These are phyloP conservation scores for Yponomeuta sedellus DNA, from an alignment of 2,888 invertebrate genomes.

Conservation along the genomic window DNA sequence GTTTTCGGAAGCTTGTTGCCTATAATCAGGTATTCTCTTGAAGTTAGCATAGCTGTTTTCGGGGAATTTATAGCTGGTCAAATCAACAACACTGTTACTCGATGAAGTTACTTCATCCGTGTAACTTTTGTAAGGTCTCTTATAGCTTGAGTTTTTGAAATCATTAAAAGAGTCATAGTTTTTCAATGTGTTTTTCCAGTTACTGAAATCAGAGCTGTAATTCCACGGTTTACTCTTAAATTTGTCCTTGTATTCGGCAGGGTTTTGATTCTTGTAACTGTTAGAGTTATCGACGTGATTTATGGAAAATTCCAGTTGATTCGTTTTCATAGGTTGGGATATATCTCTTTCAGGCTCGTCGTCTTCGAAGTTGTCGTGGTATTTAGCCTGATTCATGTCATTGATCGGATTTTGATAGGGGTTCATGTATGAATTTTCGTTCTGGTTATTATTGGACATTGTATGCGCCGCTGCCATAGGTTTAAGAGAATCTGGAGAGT, in stretches of 20 bases:
- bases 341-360: slow-evolving; percentile 21
- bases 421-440: slow-evolving; percentile 14
- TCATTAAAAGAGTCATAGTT: slow-evolving; percentile 58
- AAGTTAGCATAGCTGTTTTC: slow-evolving; percentile 44
- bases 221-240: slow-evolving; percentile 40
- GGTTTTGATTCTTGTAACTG: slow-evolving; percentile 31
- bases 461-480: slow-evolving; percentile 19
- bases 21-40: slow-evolving; percentile 45
- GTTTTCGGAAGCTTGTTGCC: slow-evolving; percentile 42
- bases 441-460: slow-evolving; percentile 5
- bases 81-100: slow-evolving; percentile 51
- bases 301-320: slow-evolving; percentile 13
- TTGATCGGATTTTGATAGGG: slow-evolving; percentile 22
- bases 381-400: slow-evolving; percentile 3
- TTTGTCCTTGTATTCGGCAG: slow-evolving; percentile 44
- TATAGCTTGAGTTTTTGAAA: slow-evolving; percentile 44
- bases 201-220: slow-evolving; percentile 38
- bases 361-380: slow-evolving; percentile 17
- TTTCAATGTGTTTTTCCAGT: slow-evolving; percentile 44
- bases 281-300: slow-evolving; percentile 30
- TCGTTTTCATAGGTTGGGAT: slow-evolving; percentile 2
- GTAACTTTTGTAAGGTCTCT: slow-evolving; percentile 40
- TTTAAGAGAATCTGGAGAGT: slow-evolving; percentile 34
- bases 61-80: slow-evolving; percentile 44
- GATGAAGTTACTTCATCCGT: slow-evolving; percentile 52